Percentiles rank a stretch among this genome's conserved stretches.
These are phyloP conservation scores for Heterocephalus glaber DNA, from an alignment of 2,113 vertebrate genomes.

Conservation along the genomic window DNA sequence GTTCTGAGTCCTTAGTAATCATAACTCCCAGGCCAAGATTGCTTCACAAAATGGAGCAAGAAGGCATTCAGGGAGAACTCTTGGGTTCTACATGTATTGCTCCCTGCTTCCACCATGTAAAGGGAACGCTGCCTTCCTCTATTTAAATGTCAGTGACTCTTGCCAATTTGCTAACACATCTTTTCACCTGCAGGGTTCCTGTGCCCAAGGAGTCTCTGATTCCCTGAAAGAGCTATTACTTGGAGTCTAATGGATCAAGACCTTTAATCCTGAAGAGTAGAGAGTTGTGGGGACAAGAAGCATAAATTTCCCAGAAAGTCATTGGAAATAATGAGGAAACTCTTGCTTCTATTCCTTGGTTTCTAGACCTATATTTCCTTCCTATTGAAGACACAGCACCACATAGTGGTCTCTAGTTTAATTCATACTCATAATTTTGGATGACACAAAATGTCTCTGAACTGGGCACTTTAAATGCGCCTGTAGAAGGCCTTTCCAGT, in stretches of 20 bases:
- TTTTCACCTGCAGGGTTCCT: neutral
- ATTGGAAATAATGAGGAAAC: neutral
- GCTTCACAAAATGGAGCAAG: neutral
- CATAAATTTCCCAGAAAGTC: neutral
- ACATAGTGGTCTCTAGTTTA: neutral
- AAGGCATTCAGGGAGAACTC: neutral
- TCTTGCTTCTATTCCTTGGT: neutral
- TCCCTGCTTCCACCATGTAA: neutral
- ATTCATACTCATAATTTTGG: neutral
- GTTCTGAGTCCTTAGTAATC: neutral
- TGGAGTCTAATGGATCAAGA: neutral
- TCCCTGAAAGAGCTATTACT: neutral
- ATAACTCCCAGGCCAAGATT: neutral
- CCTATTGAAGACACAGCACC: neutral
- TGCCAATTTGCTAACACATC: neutral
- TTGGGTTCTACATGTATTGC: neutral
- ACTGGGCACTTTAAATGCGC: neutral
- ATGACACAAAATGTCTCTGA: neutral
- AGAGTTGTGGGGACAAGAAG: neutral
- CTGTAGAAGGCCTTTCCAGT: neutral
- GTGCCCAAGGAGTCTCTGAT: neutral
- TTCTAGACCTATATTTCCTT: neutral
- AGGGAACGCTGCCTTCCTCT: neutral
- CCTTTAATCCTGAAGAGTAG: neutral
- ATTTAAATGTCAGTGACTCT: neutral